These are phyloP conservation scores for Drosophila heteroneura DNA, from an alignment of 2,888 invertebrate genomes.

Conservation along the genomic window DNA sequence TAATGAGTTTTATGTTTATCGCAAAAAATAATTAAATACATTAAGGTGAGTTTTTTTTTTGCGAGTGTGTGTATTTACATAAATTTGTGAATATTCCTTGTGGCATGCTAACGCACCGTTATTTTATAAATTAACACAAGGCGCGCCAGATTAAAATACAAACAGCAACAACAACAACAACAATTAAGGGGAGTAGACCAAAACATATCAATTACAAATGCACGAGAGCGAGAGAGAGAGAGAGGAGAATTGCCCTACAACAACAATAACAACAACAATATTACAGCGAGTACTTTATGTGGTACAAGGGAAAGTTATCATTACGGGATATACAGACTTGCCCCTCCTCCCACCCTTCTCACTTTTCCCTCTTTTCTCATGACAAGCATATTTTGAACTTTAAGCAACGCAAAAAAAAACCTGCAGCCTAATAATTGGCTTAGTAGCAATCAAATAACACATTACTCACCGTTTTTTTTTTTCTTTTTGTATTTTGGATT, in stretches of 20 bases:
- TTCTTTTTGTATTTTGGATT: slow-evolving; percentile 38
- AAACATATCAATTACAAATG: slow-evolving; percentile 33
- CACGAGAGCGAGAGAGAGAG: slow-evolving; percentile 3
- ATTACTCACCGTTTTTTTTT: slow-evolving; percentile 73
- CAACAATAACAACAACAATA: slow-evolving; percentile 18
- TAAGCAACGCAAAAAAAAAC: slow-evolving; percentile 33
- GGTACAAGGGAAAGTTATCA: slow-evolving; percentile 56
- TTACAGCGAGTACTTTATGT: slow-evolving; percentile 30
- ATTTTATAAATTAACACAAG: slow-evolving; percentile 47
- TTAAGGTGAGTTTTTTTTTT: neutral
- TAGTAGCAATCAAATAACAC: slow-evolving; percentile 44
- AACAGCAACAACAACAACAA: slow-evolving; percentile 8
- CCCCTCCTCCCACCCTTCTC: neutral
- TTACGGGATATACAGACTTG: slow-evolving; percentile 16
- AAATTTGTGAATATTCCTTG: slow-evolving; percentile 27
- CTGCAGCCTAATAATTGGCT: slow-evolving; percentile 58
- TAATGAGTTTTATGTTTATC: slow-evolving; percentile 15
- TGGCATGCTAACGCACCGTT: slow-evolving; percentile 38
- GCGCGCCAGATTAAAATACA: slow-evolving; percentile 26
- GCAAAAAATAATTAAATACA: slow-evolving; percentile 19
- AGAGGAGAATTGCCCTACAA: slow-evolving; percentile 25
- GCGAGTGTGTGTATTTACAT: neutral
- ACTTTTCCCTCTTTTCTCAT: neutral
- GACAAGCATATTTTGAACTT: slow-evolving; percentile 4
- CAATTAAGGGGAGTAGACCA: slow-evolving; percentile 46